Base-by-base conservation (phyloP, 1,140 invertebrate genomes). In the Drosophila sp. region DNA sequence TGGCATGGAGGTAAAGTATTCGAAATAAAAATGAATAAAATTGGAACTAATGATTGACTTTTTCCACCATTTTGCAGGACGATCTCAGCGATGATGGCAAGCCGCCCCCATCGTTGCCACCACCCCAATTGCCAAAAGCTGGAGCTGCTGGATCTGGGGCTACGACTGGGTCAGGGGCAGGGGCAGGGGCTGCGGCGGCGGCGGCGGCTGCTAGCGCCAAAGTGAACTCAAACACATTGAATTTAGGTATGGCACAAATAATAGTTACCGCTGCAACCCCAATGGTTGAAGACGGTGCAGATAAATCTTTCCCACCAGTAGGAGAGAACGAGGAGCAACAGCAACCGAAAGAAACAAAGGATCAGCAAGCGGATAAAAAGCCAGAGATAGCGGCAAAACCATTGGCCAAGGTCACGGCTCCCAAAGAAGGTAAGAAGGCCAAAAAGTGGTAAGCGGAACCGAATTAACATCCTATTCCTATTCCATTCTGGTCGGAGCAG, bases 251-350 rank as follows among this genome's bases (percentile, higher is more conserved):
- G 55, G 96, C 96, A 60, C 96, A 97, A 90, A 97, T 97, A 74
- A 96, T 97, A 5, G 97, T 98, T 86, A 97, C 96, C 11, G 96
- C 96, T 27, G 96, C 97, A 50, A 97, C 97, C 4, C 97, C 97
- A 27, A 96, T 97, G 96, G 93, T 94, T 76, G 97, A 97, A 92
- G 96, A 97, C 91, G 81, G 82, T 76, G 86, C 65, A 91, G 93
- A 90, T 92, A 93, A 85, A 89, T 90, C 70, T 92, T 79, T 92
- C 90, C 73, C 92, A 92, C 89, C 91, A 92, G 70, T 81, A 91
- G 91, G 81, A 89, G 81, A 91, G 72, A 70, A 84, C 80, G 75
- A 72, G 30, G 35, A 90, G 57, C 57, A 65, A 32, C 23, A 71
- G 38, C 72, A 60, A 25, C 54, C 40, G 60, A 25, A 67, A 29